These are phyloP conservation scores for human (Homo sapiens) DNA, from an alignment of 2,113 vertebrate genomes.

Conservation along the genomic window GRCh38 chr16:27455501-27456000, in stretches of 20 bases:
- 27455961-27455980: fast-evolving
- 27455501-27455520: neutral
- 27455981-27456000: fast-evolving
- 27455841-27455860: neutral
- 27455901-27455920: fast-evolving
- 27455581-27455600: neutral
- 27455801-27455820: fast-evolving
- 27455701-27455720: fast-evolving
- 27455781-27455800: fast-evolving
- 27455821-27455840: fast-evolving
- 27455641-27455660: neutral
- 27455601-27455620: neutral
- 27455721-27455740: neutral
- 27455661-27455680: neutral
- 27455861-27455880: fast-evolving
- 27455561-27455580: neutral
- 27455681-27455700: too few species aligned
- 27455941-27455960: neutral
- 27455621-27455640: neutral
- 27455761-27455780: neutral
- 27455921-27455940: fast-evolving
- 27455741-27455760: fast-evolving
- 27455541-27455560: neutral
- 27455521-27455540: neutral
- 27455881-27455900: fast-evolving